A percentile compares a stretch with the other conserved stretches of the same genome.
Conservation (phyloP, 2,797 vertebrate genomes). For the Astyanax mexicanus region DNA sequence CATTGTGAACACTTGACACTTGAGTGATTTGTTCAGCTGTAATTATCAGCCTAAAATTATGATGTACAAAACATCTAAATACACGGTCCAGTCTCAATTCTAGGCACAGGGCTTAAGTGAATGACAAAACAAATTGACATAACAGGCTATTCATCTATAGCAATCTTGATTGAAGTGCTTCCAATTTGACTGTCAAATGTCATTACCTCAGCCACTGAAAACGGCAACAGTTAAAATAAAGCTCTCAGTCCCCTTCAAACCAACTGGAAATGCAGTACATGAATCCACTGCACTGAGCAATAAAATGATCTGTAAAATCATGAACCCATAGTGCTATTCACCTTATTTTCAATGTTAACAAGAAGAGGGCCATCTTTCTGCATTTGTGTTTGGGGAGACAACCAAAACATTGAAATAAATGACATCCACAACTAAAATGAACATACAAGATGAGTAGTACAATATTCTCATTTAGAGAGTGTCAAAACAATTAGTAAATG, state of each 20-base stretch:
- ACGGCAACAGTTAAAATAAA: slow-evolving; percentile 47
- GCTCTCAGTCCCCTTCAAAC: slow-evolving; percentile 26
- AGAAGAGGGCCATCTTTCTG: no score
- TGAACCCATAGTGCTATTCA: not conserved
- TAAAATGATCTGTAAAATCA: slow-evolving; percentile 31
- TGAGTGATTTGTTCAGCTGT: slow-evolving; percentile 62
- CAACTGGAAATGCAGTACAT: slow-evolving; percentile 33
- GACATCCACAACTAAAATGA: no score
- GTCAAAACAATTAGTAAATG: no score
- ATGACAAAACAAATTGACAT: slow-evolving; percentile 66
- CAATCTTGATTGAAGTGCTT: slow-evolving; percentile 67
- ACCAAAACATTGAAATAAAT: no score
- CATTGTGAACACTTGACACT: slow-evolving; percentile 63
- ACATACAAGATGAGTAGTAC: no score
- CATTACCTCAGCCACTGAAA: slow-evolving; percentile 55
- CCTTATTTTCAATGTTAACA: no score
- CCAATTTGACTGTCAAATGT: slow-evolving; percentile 61
- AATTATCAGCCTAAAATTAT: slow-evolving; percentile 67
- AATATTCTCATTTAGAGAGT: no score
- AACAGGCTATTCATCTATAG: slow-evolving; percentile 73
- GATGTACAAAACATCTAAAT: slow-evolving; percentile 63
- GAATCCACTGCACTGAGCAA: slow-evolving; percentile 29
- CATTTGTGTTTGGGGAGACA: no score
- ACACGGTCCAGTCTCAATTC: slow-evolving; percentile 57
- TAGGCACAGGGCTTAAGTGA: slow-evolving; percentile 64